These are phyloP conservation scores for Matsumurasca onukii DNA, from an alignment of 1,140 invertebrate genomes.

Conservation along the genomic window DNA sequence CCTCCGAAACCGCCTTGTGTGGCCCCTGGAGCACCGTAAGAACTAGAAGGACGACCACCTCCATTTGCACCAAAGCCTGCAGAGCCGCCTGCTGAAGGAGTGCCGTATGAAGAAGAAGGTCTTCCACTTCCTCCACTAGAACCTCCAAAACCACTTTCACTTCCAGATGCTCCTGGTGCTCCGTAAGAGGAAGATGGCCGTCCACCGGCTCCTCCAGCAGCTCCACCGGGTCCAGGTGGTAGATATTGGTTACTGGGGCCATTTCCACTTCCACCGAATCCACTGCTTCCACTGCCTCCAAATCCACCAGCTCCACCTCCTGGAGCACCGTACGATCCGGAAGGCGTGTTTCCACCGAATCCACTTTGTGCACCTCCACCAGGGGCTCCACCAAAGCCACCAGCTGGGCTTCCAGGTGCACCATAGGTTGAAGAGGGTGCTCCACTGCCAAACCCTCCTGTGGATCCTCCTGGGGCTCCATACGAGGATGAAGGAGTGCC, in stretches of 20 bases:
- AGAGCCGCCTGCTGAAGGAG: constrained; percentile 26
- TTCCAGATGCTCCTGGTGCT: constrained; percentile 3
- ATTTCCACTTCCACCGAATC: not conserved
- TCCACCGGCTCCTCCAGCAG: constrained; percentile 24
- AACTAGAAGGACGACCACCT: constrained; percentile 26
- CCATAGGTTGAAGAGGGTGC: constrained; percentile 1
- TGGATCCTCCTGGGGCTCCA: constrained; percentile 1
- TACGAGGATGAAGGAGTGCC: not conserved
- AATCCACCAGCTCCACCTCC: constrained; percentile 12
- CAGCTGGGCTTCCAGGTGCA: constrained; percentile 12
- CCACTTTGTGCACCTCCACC: constrained; percentile 29
- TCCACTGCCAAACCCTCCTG: constrained; percentile 5
- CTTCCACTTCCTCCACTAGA: not conserved
- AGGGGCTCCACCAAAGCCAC: constrained; percentile 26
- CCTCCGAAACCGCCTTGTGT: constrained; percentile 6
- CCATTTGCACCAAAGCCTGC: constrained; percentile 3
- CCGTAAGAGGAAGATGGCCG: constrained; percentile 49
- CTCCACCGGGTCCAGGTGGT: not conserved
- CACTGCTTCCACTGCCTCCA: not conserved
- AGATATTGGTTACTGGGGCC: not conserved
- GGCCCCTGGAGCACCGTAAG: constrained; percentile 16
- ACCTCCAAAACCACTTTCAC: constrained; percentile 14
- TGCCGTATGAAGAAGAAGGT: constrained; percentile 26
- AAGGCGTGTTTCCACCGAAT: constrained; percentile 19
- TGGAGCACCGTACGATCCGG: constrained; percentile 32